These are phyloP conservation scores for Rhinoraja longicauda DNA, from an alignment of 2,797 vertebrate species.

Conservation along the genomic window DNA sequence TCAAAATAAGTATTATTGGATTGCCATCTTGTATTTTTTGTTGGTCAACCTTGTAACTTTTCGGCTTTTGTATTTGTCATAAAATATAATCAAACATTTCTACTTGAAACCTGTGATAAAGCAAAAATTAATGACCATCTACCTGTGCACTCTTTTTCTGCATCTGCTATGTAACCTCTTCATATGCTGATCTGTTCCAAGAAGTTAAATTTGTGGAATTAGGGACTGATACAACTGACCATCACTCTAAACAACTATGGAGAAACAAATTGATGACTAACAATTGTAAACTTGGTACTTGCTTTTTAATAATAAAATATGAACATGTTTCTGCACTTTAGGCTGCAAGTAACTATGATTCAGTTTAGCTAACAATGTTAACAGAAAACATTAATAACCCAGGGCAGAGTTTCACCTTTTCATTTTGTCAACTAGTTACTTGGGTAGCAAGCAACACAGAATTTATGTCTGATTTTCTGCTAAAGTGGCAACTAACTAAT, in stretches of 20 bases:
- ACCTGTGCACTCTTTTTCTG: constrained; percentile 11
- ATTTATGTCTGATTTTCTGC: background rate
- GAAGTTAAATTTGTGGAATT: constrained; percentile 15
- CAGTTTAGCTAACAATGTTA: background rate
- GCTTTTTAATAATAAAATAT: background rate
- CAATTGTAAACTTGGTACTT: background rate
- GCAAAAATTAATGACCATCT: background rate
- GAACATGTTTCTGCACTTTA: background rate
- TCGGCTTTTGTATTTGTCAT: constrained; percentile 19
- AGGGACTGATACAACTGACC: background rate
- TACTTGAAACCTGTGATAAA: background rate
- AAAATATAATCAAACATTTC: background rate
- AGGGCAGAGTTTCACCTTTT: background rate
- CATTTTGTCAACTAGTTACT: background rate
- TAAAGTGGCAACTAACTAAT: background rate
- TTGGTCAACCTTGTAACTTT: background rate
- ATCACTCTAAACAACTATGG: background rate
- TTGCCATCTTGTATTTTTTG: background rate
- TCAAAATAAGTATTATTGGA: constrained; percentile 12
- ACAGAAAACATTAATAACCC: background rate
- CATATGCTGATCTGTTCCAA: background rate
- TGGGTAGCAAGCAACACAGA: background rate
- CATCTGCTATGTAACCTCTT: background rate
- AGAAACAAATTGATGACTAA: background rate
- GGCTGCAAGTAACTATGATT: background rate